Conservation (phyloP, 2,888 invertebrate species). For the Ctena decussata region DNA sequence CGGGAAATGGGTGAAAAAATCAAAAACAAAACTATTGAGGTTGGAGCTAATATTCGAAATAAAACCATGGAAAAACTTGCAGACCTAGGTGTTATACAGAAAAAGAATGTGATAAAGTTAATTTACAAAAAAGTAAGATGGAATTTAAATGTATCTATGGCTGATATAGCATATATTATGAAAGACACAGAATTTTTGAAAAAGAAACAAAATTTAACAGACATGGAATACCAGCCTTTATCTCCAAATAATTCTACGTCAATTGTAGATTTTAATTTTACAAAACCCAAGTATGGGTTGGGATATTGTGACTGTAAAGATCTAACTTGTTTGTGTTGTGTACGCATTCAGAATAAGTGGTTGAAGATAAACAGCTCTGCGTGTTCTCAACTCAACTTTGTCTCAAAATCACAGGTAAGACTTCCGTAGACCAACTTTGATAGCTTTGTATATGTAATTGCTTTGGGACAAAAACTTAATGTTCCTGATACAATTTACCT, state of each 20-base stretch:
- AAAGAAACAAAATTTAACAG: constrained; percentile 71
- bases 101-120: constrained; percentile 67
- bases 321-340: constrained; percentile 80
- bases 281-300: constrained; percentile 57
- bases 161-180: constrained; percentile 80
- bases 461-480: too few relatives aligned
- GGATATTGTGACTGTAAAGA: constrained; percentile 81
- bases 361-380: constrained; percentile 77
- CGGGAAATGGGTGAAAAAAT: constrained; percentile 70
- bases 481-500: too few relatives aligned
- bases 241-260: constrained; percentile 40
- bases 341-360: constrained; percentile 71
- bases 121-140: constrained; percentile 72
- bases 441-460: too few relatives aligned
- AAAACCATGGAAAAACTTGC: constrained; percentile 80
- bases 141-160: constrained; percentile 76
- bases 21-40: constrained; percentile 75
- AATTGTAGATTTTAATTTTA: constrained; percentile 36
- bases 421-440: too few relatives aligned
- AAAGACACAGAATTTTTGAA: constrained; percentile 80
- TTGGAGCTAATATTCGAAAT: constrained; percentile 77
- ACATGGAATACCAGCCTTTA: constrained; percentile 64
- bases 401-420: constrained; percentile 82
- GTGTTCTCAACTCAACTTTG: constrained; percentile 79
- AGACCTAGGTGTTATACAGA: constrained; percentile 75